Base-by-base conservation (phyloP, 2,888 invertebrate species). In the Petrolisthes cinctipes region DNA sequence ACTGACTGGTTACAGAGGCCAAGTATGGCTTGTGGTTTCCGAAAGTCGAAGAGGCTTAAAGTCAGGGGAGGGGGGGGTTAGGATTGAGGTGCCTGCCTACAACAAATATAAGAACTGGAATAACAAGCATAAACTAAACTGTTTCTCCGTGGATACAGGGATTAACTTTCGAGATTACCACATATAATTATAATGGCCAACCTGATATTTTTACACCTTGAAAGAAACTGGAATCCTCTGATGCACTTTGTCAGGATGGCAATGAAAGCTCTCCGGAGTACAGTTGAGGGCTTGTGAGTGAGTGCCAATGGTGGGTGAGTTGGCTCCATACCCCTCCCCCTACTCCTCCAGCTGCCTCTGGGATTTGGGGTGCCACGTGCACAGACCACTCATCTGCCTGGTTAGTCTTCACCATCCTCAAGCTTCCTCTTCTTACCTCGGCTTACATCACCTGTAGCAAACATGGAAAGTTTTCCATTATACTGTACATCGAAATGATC, bases 361-460 rank as follows among this genome's bases (percentile, higher is more conserved):
- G 76, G 11, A 53, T 76, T 73, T 23, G 51, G 75, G 86, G 57
- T 54, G 76, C 37, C 86, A 82, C 66, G 75, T 82, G 75, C 61
- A 20, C 54, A 76, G 20, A 53, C n/a, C 37, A 57, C 71, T 9
- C 51, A 11, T 9, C 56, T 51, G 54, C 23, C 71, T 73, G 82
- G 66, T 87, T 87, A 87, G 75, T 87, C 86, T 54, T 86, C 86
- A 7, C 86, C 83, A 54, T 87, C 86, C 75, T 83, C 83, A 68
- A 87, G 83, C 75, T 87, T 87, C 86, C 86, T 87, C 83, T 87
- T 87, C 66, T 87, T 82, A 51, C 86, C 86, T 57, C 86, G 83
- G 23, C 71, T 54, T 37, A 51, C 79, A 11, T 73, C 86, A 79
- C 86, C 86, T 87, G 79, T n/a, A 87, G 81, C 23, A 73, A 4